Base-by-base conservation (phyloP, 2,797 vertebrate genomes). In the Cercopithecus petaurista region DNA sequence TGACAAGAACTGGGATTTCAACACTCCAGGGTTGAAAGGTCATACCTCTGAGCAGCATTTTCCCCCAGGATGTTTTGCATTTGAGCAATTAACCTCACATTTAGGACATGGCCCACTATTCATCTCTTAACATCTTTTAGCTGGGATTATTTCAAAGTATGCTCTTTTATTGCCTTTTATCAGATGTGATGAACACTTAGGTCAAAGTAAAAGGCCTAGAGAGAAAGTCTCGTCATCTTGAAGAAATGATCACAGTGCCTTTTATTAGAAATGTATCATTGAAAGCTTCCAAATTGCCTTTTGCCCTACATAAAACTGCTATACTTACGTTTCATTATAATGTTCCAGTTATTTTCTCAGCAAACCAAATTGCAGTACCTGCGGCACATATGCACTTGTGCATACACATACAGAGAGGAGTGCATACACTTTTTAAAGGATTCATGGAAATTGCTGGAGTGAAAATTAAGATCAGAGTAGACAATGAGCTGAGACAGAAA, bases 51-150 rank as follows among this genome's bases (percentile, higher is more conserved):
- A 81, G 90, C 88, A 89, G 90, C 75, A 33, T 87, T 95, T 89
- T 52, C 96, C 95, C 64, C 3, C 22, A 89, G 95, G 97, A 88
- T 95, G 84, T 86, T 93, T 90, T 95, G 94, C 14, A 43, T 93
- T 97, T 75, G 52, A 72, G 90, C 96, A 97, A 97, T 98, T 98
- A 98, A 96, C 98, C 97, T 98, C 92, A 39, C 88, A 92, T 73
- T 88, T 90, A 14, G 82, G 81, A 89, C 95, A 59, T 0, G 26
- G 93, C 52, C 92, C 7, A 52, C 95, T 94, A 48, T 94, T 97
- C 97, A 95, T 94, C 92, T 96, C 92, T 64, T 92, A 79, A 87
- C 72, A 82, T 85, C 73, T 30, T 28, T 76, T 59, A 75, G 75
- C 61, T 64, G 77, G 77, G 64, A 95, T 93, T 57, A 91, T 97